Conservation (phyloP, 2,888 invertebrate species). For the Eupithecia subumbrata region DNA sequence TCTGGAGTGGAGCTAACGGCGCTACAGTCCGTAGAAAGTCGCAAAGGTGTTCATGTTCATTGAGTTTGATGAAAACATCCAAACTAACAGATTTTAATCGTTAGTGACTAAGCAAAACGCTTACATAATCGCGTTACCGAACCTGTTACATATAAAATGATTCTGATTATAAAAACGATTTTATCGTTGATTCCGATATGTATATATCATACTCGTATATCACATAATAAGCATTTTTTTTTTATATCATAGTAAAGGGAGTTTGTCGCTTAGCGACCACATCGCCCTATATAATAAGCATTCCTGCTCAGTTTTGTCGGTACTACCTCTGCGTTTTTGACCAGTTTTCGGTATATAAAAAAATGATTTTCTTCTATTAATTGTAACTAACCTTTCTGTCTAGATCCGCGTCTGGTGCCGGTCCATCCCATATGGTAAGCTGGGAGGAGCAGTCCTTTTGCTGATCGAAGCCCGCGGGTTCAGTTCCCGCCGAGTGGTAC, state of each 20-base stretch:
- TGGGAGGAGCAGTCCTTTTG: conserved; percentile 89
- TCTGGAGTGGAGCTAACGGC: too few species aligned
- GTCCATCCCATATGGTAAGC: conserved; percentile 90
- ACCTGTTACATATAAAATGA: neutral
- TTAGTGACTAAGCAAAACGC: neutral
- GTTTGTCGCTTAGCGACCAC: too few species aligned
- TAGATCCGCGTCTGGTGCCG: conserved; percentile 81
- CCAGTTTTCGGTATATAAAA: neutral
- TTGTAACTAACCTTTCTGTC: conserved; percentile 71
- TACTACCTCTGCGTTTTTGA: too few species aligned
- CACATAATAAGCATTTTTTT: too few species aligned
- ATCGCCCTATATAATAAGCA: too few species aligned
- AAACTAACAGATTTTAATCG: neutral
- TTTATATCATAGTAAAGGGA: too few species aligned
- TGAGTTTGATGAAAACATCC: neutral
- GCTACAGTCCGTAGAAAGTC: too few species aligned
- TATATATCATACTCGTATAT: too few species aligned
- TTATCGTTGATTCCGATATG: too few species aligned
- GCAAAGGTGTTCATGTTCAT: too few species aligned
- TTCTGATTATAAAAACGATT: too few species aligned
- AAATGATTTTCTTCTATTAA: neutral
- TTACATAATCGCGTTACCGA: neutral
- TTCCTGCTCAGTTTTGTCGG: too few species aligned
- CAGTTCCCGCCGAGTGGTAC: conserved; percentile 89
- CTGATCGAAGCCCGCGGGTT: conserved; percentile 86